Evolutionary conservation across 2,113 vertebrate species (phyloP).

Genomic region (Perca fluviatilis): DNA sequence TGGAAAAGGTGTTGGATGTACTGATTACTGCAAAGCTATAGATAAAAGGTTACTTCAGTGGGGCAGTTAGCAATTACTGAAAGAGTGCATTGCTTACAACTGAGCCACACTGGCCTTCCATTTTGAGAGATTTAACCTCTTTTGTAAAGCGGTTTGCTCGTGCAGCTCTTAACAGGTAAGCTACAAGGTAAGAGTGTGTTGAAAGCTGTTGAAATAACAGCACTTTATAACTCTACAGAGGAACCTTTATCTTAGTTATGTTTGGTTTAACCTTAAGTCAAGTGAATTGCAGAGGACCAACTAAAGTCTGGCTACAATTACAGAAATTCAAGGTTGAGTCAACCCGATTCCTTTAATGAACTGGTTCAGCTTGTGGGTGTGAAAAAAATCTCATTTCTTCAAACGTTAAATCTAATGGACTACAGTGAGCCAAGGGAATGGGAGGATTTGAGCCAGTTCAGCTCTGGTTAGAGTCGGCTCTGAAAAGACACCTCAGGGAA

Average conservation of each 20-base stretch:
- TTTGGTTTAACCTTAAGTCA: conserved; percentile 20
- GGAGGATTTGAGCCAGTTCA: conserved; percentile 58
- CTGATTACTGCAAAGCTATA: conserved; percentile 21
- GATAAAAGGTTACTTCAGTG: conserved; percentile 49
- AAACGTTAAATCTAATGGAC: conserved; percentile 57
- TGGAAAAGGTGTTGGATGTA: background rate
- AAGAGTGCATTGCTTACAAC: conserved; percentile 25
- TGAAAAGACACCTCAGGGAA: conserved; percentile 58
- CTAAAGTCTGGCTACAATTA: conserved; percentile 18
- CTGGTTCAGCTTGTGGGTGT: background rate
- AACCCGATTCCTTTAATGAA: conserved; percentile 40
- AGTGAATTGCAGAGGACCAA: conserved; percentile 7
- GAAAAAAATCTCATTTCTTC: conserved; percentile 33
- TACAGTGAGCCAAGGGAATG: conserved; percentile 34
- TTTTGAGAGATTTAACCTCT: conserved; percentile 52
- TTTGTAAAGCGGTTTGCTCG: conserved; percentile 10
- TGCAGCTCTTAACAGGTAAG: conserved; percentile 30
- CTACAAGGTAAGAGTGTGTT: background rate
- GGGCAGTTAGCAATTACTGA: conserved; percentile 35
- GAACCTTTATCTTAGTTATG: conserved; percentile 26
- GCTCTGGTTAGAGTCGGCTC: conserved; percentile 57
- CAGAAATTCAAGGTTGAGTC: conserved; percentile 9
- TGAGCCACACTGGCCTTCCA: conserved; percentile 16
- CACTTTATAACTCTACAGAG: conserved; percentile 37
- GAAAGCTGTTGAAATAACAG: conserved; percentile 42